These are phyloP conservation scores for Galendromus occidentalis DNA, from an alignment of 1,140 invertebrate genomes.

Conservation along the genomic window DNA sequence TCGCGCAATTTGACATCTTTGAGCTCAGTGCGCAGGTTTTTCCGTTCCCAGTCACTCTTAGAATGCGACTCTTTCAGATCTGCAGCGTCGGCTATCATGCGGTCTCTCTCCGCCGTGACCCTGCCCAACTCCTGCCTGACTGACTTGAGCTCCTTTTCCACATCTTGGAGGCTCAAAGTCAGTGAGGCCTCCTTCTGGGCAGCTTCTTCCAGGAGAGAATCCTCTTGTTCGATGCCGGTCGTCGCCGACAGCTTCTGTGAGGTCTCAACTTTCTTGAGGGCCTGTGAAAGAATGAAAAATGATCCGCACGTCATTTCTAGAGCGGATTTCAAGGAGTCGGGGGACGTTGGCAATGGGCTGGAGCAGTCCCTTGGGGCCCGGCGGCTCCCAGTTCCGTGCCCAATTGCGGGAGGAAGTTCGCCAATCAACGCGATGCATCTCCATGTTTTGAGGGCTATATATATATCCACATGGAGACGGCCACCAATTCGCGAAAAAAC, in stretches of 20 bases:
- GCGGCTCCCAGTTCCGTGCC: too few relatives aligned
- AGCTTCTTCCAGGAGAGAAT: slow-evolving; percentile 73
- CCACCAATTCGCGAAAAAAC: too few relatives aligned
- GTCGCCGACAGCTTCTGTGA: slow-evolving; percentile 72
- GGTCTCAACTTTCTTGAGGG: slow-evolving; percentile 77
- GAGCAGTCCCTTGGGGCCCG: too few relatives aligned
- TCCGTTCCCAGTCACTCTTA: slow-evolving; percentile 48
- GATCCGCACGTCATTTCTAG: neutral
- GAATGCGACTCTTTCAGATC: slow-evolving; percentile 30
- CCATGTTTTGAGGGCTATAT: too few relatives aligned
- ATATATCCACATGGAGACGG: too few relatives aligned
- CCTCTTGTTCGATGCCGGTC: slow-evolving; percentile 91
- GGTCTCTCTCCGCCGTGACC: slow-evolving; percentile 45
- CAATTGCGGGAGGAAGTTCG: too few relatives aligned
- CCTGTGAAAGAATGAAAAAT: slow-evolving; percentile 46
- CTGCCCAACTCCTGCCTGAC: slow-evolving; percentile 54
- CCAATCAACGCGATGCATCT: too few relatives aligned
- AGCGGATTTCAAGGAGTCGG: too few relatives aligned
- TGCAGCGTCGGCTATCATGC: slow-evolving; percentile 46
- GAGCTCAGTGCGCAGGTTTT: slow-evolving; percentile 52
- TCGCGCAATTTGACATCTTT: slow-evolving; percentile 78
- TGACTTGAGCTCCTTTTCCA: slow-evolving; percentile 61
- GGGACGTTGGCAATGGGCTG: too few relatives aligned
- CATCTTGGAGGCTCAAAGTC: slow-evolving; percentile 65
- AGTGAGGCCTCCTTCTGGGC: slow-evolving; percentile 78